A percentile compares a stretch with the other conserved stretches of the same genome.
Evolutionary conservation across 2,888 invertebrate genomes (phyloP).

Genomic region (Fragum sueziense): DNA sequence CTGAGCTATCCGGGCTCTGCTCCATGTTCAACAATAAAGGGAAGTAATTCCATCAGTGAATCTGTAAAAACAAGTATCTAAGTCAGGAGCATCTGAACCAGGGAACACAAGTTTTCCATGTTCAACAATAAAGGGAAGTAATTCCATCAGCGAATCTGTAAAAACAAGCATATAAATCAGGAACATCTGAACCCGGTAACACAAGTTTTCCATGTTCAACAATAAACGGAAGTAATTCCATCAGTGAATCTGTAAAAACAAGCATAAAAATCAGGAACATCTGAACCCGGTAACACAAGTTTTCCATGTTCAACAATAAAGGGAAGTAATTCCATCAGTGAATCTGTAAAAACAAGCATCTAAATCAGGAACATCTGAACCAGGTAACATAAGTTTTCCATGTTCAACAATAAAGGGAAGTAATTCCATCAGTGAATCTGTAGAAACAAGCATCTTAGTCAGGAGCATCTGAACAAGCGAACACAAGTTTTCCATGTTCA

Average conservation of each 20-base stretch:
- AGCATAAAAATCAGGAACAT: too few relatives aligned
- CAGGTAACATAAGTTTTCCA: not conserved
- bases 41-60: too few relatives aligned
- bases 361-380: not conserved
- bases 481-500: slow-evolving; percentile 92
- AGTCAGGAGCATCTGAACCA: slow-evolving; percentile 92
- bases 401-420: not conserved
- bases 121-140: slow-evolving; percentile 95
- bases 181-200: slow-evolving; percentile 96
- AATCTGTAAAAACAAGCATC: slow-evolving; percentile 83
- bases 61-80: too few relatives aligned
- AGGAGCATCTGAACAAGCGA: not conserved
- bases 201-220: slow-evolving; percentile 93
- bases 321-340: slow-evolving; percentile 95
- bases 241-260: too few relatives aligned
- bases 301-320: slow-evolving; percentile 95
- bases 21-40: too few relatives aligned
- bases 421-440: not conserved
- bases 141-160: too few relatives aligned
- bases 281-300: slow-evolving; percentile 96
- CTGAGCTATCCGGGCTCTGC: too few relatives aligned
- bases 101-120: slow-evolving; percentile 97
- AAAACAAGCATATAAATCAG: too few relatives aligned
- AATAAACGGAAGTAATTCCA: slow-evolving; percentile 97
- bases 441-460: not conserved